These are phyloP conservation scores for Agrotis ipsilon DNA, from an alignment of 2,888 invertebrate genomes.

Conservation along the genomic window DNA sequence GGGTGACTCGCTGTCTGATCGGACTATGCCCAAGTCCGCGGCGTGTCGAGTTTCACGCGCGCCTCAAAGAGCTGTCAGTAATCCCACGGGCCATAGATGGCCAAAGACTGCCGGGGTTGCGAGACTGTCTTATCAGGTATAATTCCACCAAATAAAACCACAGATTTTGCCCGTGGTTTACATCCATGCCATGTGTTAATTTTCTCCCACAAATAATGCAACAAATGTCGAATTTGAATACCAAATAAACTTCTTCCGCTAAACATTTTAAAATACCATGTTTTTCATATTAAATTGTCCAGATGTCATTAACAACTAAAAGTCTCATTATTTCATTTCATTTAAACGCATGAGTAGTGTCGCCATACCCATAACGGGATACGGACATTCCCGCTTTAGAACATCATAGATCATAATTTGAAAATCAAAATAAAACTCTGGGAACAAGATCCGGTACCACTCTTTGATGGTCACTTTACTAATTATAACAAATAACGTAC, in stretches of 20 bases:
- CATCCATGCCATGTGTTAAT: background rate
- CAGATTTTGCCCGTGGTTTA: too few relatives aligned
- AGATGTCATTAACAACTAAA: slow-evolving; percentile 46
- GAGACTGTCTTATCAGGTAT: too few relatives aligned
- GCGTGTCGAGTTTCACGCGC: too few relatives aligned
- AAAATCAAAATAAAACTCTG: slow-evolving; percentile 71
- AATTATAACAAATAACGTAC: slow-evolving; percentile 87
- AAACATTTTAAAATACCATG: slow-evolving; percentile 13
- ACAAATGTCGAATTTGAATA: slow-evolving; percentile 2
- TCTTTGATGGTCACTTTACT: slow-evolving; percentile 79
- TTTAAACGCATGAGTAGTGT: slow-evolving; percentile 34
- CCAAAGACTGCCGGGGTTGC: too few relatives aligned
- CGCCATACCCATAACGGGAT: slow-evolving; percentile 44
- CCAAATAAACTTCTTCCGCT: slow-evolving; percentile 9
- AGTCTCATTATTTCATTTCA: slow-evolving; percentile 47
- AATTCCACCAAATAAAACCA: too few relatives aligned
- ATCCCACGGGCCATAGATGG: too few relatives aligned
- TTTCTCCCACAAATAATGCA: background rate
- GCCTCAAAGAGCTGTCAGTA: too few relatives aligned
- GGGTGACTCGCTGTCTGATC: too few relatives aligned
- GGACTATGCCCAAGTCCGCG: too few relatives aligned
- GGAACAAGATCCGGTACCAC: slow-evolving; percentile 70
- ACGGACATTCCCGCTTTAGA: slow-evolving; percentile 63
- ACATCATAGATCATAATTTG: slow-evolving; percentile 69
- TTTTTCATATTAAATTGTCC: slow-evolving; percentile 32